Percentiles rank a stretch among this genome's conserved stretches.
Evolutionary conservation across 30 jellyfish, hydroid and myxozoan species (phyloP).

Genomic region (Hydractinia echinata): DNA sequence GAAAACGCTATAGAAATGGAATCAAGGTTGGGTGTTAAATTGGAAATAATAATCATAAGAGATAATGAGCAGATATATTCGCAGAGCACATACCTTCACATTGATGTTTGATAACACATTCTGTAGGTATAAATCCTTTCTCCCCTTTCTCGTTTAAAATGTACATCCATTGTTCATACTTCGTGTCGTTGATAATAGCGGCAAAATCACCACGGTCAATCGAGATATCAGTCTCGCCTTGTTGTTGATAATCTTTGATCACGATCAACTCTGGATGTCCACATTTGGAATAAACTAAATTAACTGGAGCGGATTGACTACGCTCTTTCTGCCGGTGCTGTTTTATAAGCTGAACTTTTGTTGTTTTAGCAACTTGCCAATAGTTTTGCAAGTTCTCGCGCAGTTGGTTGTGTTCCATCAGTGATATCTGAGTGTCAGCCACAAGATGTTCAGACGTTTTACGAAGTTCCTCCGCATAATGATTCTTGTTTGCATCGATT

Average conservation of each 20-base stretch:
- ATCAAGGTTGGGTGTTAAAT: no score
- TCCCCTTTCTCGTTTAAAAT: constrained; percentile 26
- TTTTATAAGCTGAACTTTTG: not conserved
- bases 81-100: constrained; percentile 17
- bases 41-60: no score
- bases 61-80: no score
- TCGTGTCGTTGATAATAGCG: constrained; percentile 34
- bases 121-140: constrained; percentile 27
- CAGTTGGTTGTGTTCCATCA: not conserved
- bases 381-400: not conserved
- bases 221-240: constrained; percentile 35
- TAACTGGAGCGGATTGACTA: constrained; percentile 5
- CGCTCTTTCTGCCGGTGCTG: not conserved
- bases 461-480: no score
- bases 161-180: constrained; percentile 36
- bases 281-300: constrained; percentile 15
- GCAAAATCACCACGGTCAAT: constrained; percentile 33
- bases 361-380: not conserved
- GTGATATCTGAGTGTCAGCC: not conserved
- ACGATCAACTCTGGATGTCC: constrained; percentile 40
- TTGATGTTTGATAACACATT: constrained; percentile 26
- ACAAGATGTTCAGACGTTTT: not conserved
- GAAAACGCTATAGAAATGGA: no score
- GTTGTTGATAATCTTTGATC: constrained; percentile 8
- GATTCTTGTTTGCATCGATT: no score